Percentiles rank a stretch among this genome's conserved stretches.
Evolutionary conservation across 2,888 invertebrate species (phyloP).

Genomic region (Enchytraeus crypticus): DNA sequence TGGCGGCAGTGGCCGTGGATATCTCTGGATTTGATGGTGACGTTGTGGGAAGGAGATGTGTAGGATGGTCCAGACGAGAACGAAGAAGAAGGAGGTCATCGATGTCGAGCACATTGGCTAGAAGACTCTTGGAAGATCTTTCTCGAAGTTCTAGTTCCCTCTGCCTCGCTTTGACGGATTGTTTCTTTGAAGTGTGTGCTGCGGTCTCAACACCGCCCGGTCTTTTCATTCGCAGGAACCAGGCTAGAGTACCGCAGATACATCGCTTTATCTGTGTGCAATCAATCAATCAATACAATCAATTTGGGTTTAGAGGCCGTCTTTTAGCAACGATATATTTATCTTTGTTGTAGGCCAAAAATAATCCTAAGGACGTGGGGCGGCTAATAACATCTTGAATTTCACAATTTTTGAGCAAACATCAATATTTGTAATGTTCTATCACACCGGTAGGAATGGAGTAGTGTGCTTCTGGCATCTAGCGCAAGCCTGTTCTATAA

Average conservation of each 20-base stretch:
- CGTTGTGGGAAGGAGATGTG: background rate
- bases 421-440: no score
- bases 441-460: no score
- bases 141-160: conserved; percentile 54
- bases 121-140: conserved; percentile 83
- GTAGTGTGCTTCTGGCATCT: no score
- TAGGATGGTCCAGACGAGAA: background rate
- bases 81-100: conserved; percentile 65
- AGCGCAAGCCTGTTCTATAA: no score
- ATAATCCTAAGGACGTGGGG: no score
- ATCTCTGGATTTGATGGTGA: background rate
- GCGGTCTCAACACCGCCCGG: conserved; percentile 64
- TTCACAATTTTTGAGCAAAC: no score
- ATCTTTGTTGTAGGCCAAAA: no score
- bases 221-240: conserved; percentile 88
- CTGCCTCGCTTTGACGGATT: conserved; percentile 70
- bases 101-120: conserved; percentile 92
- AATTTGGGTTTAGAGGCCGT: no score
- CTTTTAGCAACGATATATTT: no score
- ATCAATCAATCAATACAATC: no score
- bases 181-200: conserved; percentile 73
- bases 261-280: conserved; percentile 83
- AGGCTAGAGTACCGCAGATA: conserved; percentile 94
- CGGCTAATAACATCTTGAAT: no score
- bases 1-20: background rate